Evolutionary conservation across 2,888 invertebrate species (phyloP).

Genomic region (Incurvaria masculella): DNA sequence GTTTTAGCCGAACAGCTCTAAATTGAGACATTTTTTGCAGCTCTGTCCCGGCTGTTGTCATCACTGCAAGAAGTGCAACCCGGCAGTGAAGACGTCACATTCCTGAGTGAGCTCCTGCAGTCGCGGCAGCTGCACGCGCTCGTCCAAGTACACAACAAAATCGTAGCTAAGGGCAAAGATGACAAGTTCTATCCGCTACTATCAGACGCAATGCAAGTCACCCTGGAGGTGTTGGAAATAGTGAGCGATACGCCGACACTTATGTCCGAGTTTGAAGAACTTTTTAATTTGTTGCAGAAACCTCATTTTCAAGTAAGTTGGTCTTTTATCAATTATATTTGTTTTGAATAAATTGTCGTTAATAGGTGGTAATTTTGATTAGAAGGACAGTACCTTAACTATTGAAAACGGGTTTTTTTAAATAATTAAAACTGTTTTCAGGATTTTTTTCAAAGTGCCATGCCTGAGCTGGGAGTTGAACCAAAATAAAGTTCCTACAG

Average conservation of each 20-base stretch:
- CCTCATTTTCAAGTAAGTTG: conserved; percentile 79
- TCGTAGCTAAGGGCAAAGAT: conserved; percentile 78
- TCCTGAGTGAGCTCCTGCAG: conserved; percentile 78
- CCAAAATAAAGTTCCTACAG: no score
- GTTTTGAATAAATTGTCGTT: not conserved
- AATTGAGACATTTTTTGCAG: conserved; percentile 42
- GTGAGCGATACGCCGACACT: conserved; percentile 56
- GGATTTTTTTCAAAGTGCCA: no score
- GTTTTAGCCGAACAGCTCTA: not conserved
- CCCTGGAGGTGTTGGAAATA: conserved; percentile 77
- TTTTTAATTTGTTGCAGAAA: conserved; percentile 76
- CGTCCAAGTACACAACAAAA: conserved; percentile 88
- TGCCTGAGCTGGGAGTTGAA: no score
- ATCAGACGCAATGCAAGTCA: conserved; percentile 81
- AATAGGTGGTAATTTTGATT: no score
- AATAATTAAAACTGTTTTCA: no score
- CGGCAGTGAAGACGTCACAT: conserved; percentile 83
- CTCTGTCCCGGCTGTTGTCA: conserved; percentile 73
- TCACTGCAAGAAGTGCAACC: conserved; percentile 80
- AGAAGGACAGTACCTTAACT: no score
- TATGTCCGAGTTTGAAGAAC: conserved; percentile 75
- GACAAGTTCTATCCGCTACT: conserved; percentile 81
- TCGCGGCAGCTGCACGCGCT: conserved; percentile 87
- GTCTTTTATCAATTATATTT: no score
- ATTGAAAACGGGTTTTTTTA: no score